Base-by-base conservation (phyloP, 2,888 invertebrate genomes). In the Patella caerulea region DNA sequence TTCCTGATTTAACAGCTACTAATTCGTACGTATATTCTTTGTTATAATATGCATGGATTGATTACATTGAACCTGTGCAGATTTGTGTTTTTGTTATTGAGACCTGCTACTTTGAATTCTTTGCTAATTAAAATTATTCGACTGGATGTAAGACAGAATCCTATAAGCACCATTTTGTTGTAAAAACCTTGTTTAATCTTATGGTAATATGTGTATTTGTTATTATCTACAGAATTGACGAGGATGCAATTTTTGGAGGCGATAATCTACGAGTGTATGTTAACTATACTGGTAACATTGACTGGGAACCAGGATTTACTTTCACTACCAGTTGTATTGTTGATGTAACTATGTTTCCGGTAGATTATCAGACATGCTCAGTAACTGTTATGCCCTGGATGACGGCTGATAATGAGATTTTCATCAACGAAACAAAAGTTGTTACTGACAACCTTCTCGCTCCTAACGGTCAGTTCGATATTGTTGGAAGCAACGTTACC, bases 1-100 rank as follows among this genome's bases (percentile, higher is more conserved):
- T 79, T 24, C 80, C 82, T 5, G 78, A 79, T 65, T 59, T 82
- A 29, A 56, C 75, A 11, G 74, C 74, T 14, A 56, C 71, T 3
- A 78, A 78, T 71, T 71, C 78, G 45, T 74, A 65, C 2, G 65
- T 65, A 15, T 65, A 19, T 65, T 34, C 34, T 4, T 34, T 34
- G 45, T 45, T 45, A 7, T 45, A 45, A 45, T 45, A 7, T 45
- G 9, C 9, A 45, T 7, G 45, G 45, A 9, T 9, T 45, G 45
- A 45, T 45, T 45, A 9, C 45, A 45, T 45, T 45, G 45, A 0
- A 45, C 45, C 45, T 7, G 1, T 45, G 45, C 45, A 7, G 45
- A 45, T 45, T 45, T 45, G 7, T 5, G 7, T 45, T 45, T 7
- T 45, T 45, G 45, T 45, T 45, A 45, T 9, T 45, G 9, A 1